These are phyloP conservation scores for Melanchra persicariae DNA, from an alignment of 2,888 invertebrate species.

Conservation along the genomic window DNA sequence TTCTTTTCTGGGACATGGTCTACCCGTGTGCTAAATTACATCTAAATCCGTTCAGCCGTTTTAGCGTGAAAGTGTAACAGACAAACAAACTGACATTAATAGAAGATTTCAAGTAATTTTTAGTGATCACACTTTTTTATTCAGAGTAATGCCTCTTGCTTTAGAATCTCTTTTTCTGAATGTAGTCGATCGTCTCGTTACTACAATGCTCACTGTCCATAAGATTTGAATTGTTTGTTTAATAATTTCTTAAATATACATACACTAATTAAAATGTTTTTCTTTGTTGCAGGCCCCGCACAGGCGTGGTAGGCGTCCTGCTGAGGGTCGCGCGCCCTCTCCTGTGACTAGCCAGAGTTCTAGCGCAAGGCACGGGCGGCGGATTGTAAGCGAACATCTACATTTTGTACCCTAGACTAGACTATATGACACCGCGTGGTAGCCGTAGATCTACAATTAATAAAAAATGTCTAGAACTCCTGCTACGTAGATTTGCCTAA, in stretches of 20 bases:
- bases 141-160: not conserved
- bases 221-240: too few species aligned
- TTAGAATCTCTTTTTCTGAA: not conserved
- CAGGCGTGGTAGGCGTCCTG: constrained; percentile 87
- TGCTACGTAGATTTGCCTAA: too few species aligned
- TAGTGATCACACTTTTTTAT: not conserved
- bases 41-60: too few species aligned
- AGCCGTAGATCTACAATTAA: not conserved
- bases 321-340: constrained; percentile 84
- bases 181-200: too few species aligned
- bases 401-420: not conserved
- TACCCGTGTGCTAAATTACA: too few species aligned
- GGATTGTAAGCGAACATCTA: constrained; percentile 83
- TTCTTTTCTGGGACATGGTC: too few species aligned
- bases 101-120: not conserved
- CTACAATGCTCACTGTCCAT: too few species aligned
- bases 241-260: too few species aligned
- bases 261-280: not conserved
- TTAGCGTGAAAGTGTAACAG: too few species aligned
- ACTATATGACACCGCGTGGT: not conserved
- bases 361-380: constrained; percentile 88
- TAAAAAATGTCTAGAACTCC: not conserved
- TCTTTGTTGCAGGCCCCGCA: constrained; percentile 83
- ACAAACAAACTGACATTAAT: too few species aligned
- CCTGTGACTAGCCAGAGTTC: constrained; percentile 88